Evolutionary conservation across 1,140 invertebrate species (phyloP), one percentile per base, ranked within the genome.

Genomic region (Sitodiplosis mosellana): DNA sequence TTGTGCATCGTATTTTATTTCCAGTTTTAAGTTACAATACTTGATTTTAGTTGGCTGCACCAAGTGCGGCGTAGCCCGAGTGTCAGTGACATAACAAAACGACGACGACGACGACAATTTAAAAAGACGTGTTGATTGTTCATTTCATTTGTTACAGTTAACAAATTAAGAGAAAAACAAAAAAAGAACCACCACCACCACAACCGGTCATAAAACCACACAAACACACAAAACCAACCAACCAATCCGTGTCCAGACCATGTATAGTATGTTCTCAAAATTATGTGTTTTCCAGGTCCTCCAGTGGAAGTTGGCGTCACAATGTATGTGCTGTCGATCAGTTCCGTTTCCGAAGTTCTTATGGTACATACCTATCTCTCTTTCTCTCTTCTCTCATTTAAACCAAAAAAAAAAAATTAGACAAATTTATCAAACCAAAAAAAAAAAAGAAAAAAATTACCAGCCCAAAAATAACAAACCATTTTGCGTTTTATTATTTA

Each of bases 321-420:
- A 72, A 92, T 93, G 85, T 90, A 89, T 77, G 87, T 95, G 71
- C 85, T 92, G 72, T 91, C 87, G 79, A 94, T 96, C 76, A 90
- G 87, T 77, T 93, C 90, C 69, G 86, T 96, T 69, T 94, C 90
- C 69, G 91, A 95, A 82, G 90, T 95, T 68, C 78, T 89, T 73
- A 95, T 95, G 90, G 90, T 93, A 86, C 78, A 64, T 63, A 49
- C 43, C 37, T 19, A 51, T 46, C 21, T 41, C 38, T 38, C 21
- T 45, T n/a, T n/a, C 27, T 27, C 27, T 27, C 10, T 10, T 27
- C 27, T 27, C 27, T 27, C 27, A 27, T 27, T 27, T 27, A 27
- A 27, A 27, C 27, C 27, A 27, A 27, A 22, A 12, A 46, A 46
- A 33, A 17, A 20, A 37, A 36, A 12, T 47, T 19, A 20, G 5